Evolutionary conservation across 2,888 invertebrate genomes (phyloP), one percentile per base, ranked within the genome.

Genomic region (Seira sanloemensis): DNA sequence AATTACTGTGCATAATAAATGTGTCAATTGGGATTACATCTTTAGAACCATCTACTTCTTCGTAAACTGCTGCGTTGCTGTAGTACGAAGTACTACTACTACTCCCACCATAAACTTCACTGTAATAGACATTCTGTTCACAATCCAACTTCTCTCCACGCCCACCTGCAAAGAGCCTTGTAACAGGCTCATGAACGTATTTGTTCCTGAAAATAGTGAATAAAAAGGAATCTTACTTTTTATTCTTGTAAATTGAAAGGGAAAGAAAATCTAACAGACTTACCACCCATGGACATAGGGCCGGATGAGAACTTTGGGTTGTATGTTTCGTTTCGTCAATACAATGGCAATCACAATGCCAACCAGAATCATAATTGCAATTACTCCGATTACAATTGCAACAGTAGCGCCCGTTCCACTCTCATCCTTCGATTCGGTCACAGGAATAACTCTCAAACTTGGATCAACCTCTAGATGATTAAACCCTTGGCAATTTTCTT

Each of bases 271-370:
- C n/a, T 50, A 18, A 2, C 2, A 50, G 50, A 50, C 50, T 78
- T 85, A 88, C 88, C 88, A 88, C 74, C 86, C 84, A 54, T 88
- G 88, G 73, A 88, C 87, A 75, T 88, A 88, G 1, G 88, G 88
- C 16, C 88, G 74, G 67, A 88, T 86, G 1, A 86, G 79, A 75
- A 87, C 83, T 73, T 88, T 88, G 58, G 87, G 88, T 71, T 85
- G 88, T n/a, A 86, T 81, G 74, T 86, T 87, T 19, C 83, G 73
- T 72, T 84, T 84, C 65, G 87, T 84, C 4, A 87, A 68, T 9
- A 87, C 74, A 21, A 88, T 37, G 7, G 77, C 88, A 21, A 88
- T 72, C 21, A 88, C 66, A 16, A 86, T 54, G 0, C 83, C 79
- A 0, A 88, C 79, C 4, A 88, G 58, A 5, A 87, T 37, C n/a